Evolutionary conservation across 2,113 vertebrate genomes (phyloP).

Genomic region (Oxyruncus cristatus): DNA sequence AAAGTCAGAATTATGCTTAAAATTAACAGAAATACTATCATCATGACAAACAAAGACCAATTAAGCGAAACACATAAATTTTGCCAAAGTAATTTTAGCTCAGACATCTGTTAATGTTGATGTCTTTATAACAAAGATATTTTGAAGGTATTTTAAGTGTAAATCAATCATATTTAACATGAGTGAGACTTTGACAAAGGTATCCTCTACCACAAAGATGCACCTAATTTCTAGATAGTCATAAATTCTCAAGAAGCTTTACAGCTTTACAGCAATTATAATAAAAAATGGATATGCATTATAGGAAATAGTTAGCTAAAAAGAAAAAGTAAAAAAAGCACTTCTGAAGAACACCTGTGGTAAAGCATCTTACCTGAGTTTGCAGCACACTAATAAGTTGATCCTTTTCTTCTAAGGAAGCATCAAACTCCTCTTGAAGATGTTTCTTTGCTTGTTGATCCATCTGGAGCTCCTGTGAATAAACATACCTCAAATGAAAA

Average conservation of each 20-base stretch:
- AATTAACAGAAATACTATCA: not conserved
- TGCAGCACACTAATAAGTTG: constrained; percentile 94
- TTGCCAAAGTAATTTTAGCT: not conserved
- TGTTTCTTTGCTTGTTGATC: constrained; percentile 98
- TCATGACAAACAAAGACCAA: not conserved
- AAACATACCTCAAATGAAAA: not conserved
- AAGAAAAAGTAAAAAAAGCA: not conserved
- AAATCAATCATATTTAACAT: not conserved
- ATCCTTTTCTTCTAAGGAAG: constrained; percentile 93
- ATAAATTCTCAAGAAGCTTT: not conserved
- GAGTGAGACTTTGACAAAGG: not conserved
- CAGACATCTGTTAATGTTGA: not conserved
- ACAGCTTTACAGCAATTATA: not conserved
- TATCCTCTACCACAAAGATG: not conserved
- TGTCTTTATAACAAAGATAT: not conserved
- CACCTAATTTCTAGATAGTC: not conserved
- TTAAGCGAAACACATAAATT: not conserved
- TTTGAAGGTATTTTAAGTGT: not conserved
- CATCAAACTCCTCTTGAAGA: constrained; percentile 96
- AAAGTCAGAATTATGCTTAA: not conserved
- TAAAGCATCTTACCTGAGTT: constrained; percentile 81
- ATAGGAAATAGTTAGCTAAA: not conserved
- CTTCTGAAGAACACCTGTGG: not conserved
- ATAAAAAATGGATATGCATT: not conserved
- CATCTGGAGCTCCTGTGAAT: constrained; percentile 92